Evolutionary conservation across 2,113 vertebrate species (phyloP), one percentile per base, ranked within the genome.

Genomic region (Pluvialis apricaria): DNA sequence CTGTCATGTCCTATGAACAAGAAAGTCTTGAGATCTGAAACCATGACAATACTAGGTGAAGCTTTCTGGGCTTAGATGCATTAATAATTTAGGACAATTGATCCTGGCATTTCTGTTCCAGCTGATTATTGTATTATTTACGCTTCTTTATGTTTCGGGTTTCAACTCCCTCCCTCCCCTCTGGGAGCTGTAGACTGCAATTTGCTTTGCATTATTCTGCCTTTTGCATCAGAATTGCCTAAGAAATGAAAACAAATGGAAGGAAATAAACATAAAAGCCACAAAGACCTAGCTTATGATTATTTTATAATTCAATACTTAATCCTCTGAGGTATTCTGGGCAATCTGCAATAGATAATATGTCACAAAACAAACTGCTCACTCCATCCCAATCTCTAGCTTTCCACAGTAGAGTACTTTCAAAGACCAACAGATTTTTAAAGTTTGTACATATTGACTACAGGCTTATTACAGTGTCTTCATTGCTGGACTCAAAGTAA

Each of bases 1-100:
- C 44, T 55, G 36, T 70, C 16, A 45, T 34, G 51, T 73, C 36
- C 61, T 72, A 34, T 24, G 32, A 80, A 82, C 24, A 85, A 92
- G 71, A 79, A 82, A 86, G 75, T 81, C 51, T 68, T 60, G 68
- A 88, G 62, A 91, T 92, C 25, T 92, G 88, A 96, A 90, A 65
- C 51, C 57, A 47, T 52, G 54, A 73, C 71, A 88, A 54, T 82
- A 81, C 49, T 51, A 71, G 78, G 94, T 58, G n/a, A 90, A 95
- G 73, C 40, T 86, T 89, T 75, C 65, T 76, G 44, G 31, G 28
- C 60, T 68, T 79, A 84, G 52, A 91, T 31, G 57, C 21, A 92
- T 94, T 83, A 92, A 96, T 90, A 92, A 96, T 96, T 94, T 92
- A 96, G 61, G 34, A 71, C 68, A 93, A 96, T 95, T 94, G 93